Evolutionary conservation across 2,113 vertebrate species (phyloP).

Genomic region (Corapipo altera): DNA sequence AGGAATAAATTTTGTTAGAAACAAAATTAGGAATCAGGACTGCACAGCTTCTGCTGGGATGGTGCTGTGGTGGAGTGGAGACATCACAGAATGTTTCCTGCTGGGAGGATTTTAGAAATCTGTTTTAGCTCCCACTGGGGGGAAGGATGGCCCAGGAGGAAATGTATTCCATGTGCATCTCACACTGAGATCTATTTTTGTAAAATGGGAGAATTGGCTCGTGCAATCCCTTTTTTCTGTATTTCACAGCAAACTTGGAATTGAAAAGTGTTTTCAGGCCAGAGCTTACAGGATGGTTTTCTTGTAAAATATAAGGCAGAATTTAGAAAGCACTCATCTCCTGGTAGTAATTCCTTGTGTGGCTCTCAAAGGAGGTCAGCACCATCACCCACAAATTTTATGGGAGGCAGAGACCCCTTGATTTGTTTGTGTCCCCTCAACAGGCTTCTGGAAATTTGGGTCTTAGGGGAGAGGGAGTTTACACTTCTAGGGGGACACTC

Average conservation of each 20-base stretch:
- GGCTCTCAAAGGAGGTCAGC: background rate
- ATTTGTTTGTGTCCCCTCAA: background rate
- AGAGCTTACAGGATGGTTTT: background rate
- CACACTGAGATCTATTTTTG: background rate
- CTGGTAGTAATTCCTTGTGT: too few species aligned
- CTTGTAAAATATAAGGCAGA: background rate
- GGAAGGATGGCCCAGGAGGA: constrained; percentile 5
- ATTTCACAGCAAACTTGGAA: background rate
- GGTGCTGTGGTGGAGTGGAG: background rate
- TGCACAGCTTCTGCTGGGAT: background rate
- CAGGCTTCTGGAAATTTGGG: background rate
- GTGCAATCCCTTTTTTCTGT: background rate
- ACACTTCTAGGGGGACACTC: accelerated
- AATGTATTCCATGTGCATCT: background rate
- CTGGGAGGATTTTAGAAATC: background rate
- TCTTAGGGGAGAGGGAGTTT: background rate
- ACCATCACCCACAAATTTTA: background rate
- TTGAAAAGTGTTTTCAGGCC: background rate
- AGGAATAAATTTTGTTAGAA: background rate
- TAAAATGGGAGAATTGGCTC: background rate
- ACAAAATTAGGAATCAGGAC: background rate
- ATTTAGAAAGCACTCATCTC: background rate
- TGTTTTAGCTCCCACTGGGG: background rate
- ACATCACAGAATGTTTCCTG: background rate
- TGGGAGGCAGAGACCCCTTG: background rate